Percentiles rank a stretch among this genome's conserved stretches.
Conservation (phyloP, 2,888 invertebrate species). For the Drosophila mimica region DNA sequence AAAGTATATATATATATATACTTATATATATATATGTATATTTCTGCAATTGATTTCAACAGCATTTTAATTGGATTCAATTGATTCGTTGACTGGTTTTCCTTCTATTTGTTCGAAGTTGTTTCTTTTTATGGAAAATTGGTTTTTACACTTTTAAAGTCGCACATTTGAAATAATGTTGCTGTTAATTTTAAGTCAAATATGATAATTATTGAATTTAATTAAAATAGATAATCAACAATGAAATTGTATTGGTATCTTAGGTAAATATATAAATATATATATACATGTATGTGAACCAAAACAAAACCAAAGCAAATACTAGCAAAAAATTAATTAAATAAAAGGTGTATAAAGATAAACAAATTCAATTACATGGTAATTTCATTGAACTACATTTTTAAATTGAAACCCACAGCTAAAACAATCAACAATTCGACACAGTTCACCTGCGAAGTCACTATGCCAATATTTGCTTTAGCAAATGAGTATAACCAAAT, state of each 20-base stretch:
- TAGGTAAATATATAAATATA: constrained; percentile 58
- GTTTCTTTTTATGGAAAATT: neutral
- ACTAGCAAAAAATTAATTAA: constrained; percentile 62
- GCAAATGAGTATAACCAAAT: constrained; percentile 72
- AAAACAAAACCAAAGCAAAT: constrained; percentile 31
- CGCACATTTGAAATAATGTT: constrained; percentile 16
- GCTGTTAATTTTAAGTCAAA: constrained; percentile 33
- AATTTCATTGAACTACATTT: constrained; percentile 60
- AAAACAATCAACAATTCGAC: constrained; percentile 11
- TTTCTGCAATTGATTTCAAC: constrained; percentile 28
- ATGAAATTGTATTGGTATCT: constrained; percentile 72
- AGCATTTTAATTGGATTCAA: neutral
- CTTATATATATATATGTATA: neutral
- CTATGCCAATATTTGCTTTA: constrained; percentile 62
- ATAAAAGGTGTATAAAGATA: constrained; percentile 67
- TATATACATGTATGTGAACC: constrained; percentile 27
- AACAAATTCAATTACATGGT: constrained; percentile 59
- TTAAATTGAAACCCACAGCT: constrained; percentile 20
- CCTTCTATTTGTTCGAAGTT: neutral
- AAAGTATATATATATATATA: constrained; percentile 11
- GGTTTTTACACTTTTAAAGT: neutral
- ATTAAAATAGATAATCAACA: constrained; percentile 73
- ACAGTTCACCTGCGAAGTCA: constrained; percentile 18
- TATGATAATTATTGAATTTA: constrained; percentile 55
- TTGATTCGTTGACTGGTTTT: neutral